A percentile compares a stretch with the other conserved stretches of the same genome.
Conservation (phyloP, 2,797 vertebrate genomes). For the Clarias fuscus region DNA sequence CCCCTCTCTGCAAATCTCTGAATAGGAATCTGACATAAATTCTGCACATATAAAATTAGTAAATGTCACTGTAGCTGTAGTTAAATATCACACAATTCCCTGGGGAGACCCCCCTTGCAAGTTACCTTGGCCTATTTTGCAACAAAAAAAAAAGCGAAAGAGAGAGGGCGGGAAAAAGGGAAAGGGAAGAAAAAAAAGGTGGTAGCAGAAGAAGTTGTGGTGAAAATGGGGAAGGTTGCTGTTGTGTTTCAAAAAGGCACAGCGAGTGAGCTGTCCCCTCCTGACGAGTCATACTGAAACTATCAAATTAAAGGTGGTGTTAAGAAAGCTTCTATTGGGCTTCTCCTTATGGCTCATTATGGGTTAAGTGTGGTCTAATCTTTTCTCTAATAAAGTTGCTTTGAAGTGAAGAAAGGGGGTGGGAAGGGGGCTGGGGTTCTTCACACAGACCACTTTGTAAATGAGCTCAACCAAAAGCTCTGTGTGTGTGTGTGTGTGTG, state of each 20-base stretch:
- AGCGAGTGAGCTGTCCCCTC: constrained; percentile 52
- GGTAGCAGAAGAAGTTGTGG: neutral
- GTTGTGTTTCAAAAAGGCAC: constrained; percentile 56
- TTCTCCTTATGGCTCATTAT: constrained; percentile 66
- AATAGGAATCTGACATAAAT: constrained; percentile 86
- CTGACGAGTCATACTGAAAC: constrained; percentile 66
- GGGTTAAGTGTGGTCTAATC: constrained; percentile 88
- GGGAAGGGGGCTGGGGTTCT: constrained; percentile 62
- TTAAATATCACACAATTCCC: constrained; percentile 85
- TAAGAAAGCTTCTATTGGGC: constrained; percentile 57
- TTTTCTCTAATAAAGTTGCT: constrained; percentile 85
- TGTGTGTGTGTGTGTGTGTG: constrained; percentile 3
- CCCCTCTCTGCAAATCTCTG: constrained; percentile 76
- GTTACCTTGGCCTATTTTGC: constrained; percentile 82
- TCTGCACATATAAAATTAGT: constrained; percentile 88
- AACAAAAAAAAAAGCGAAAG: constrained; percentile 37
- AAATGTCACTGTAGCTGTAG: constrained; percentile 86
- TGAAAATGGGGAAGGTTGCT: constrained; percentile 38
- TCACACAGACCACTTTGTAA: constrained; percentile 79
- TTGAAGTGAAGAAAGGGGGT: constrained; percentile 82
- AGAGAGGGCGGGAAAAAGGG: neutral
- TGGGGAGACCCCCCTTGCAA: constrained; percentile 60
- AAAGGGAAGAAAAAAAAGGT: constrained; percentile 43
- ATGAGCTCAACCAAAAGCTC: constrained; percentile 74
- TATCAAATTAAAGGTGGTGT: constrained; percentile 70